Conservation (phyloP, 1,140 invertebrate genomes). For the Psilanteris sp. region DNA sequence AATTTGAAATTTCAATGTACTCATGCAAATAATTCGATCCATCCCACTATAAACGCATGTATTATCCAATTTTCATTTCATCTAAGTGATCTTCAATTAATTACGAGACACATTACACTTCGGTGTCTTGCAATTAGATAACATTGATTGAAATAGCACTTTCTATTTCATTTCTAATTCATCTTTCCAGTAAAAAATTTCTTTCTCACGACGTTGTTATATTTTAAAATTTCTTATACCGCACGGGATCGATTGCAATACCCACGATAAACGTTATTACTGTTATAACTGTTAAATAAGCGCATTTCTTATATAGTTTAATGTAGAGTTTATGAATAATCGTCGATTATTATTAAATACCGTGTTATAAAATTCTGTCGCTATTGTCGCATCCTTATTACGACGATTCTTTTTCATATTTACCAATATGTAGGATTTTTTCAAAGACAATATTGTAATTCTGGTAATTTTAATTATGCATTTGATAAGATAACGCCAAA, state of each 20-base stretch:
- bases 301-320: conserved; percentile 65
- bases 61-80: too few relatives aligned
- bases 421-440: too few relatives aligned
- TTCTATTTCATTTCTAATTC: too few relatives aligned
- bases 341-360: conserved; percentile 40
- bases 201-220: conserved; percentile 5
- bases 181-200: too few relatives aligned
- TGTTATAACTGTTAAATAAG: conserved; percentile 62
- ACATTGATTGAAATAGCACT: too few relatives aligned
- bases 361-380: conserved; percentile 15
- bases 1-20: too few relatives aligned
- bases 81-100: too few relatives aligned
- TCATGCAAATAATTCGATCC: too few relatives aligned
- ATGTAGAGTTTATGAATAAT: conserved; percentile 64
- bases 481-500: conserved; percentile 4
- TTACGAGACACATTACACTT: too few relatives aligned
- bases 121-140: too few relatives aligned
- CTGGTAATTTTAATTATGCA: conserved; percentile 8
- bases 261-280: conserved; percentile 53
- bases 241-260: conserved; percentile 21
- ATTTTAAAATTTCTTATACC: conserved; percentile 11
- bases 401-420: neutral
- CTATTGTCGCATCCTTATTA: conserved; percentile 18
- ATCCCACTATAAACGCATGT: too few relatives aligned
- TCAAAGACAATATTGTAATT: conserved; percentile 21